phyloP scores from a whole-genome alignment of 1,140 invertebrate species.

The Cydia fagiglandana region DNA sequence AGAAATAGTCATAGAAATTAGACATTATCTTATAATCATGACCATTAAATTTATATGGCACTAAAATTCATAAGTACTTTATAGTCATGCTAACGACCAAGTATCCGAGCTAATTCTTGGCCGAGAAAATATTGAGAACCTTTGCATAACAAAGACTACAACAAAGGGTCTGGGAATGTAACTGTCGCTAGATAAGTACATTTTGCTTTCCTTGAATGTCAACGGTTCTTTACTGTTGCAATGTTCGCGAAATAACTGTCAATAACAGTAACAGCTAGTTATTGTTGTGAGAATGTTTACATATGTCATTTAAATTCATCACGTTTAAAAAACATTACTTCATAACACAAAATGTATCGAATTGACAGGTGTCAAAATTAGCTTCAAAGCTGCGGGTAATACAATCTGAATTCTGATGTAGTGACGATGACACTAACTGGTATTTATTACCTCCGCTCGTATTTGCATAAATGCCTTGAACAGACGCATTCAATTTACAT shows the following conservation, averaged over 20 bases:
- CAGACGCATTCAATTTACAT: conserved; percentile 7
- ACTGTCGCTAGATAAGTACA: neutral
- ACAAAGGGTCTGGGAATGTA: neutral
- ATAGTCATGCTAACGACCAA: neutral
- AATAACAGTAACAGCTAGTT: neutral
- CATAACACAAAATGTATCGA: neutral
- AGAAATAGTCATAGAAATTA: too few species aligned
- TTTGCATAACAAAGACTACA: neutral
- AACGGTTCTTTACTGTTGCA: neutral
- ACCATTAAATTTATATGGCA: too few species aligned
- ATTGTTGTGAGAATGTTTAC: too few species aligned
- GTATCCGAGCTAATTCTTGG: neutral
- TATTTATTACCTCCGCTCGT: neutral
- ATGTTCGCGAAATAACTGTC: neutral
- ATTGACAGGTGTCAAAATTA: neutral
- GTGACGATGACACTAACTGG: neutral
- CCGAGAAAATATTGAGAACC: neutral
- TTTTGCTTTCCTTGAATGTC: neutral
- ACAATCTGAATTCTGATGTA: neutral
- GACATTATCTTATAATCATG: too few species aligned
- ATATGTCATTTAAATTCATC: too few species aligned
- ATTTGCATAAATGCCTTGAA: neutral
- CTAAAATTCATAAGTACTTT: neutral
- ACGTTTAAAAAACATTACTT: neutral
- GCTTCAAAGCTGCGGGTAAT: neutral